phyloP scores from a whole-genome alignment of 2,888 invertebrate genomes.

The Ophion ellenae region DNA sequence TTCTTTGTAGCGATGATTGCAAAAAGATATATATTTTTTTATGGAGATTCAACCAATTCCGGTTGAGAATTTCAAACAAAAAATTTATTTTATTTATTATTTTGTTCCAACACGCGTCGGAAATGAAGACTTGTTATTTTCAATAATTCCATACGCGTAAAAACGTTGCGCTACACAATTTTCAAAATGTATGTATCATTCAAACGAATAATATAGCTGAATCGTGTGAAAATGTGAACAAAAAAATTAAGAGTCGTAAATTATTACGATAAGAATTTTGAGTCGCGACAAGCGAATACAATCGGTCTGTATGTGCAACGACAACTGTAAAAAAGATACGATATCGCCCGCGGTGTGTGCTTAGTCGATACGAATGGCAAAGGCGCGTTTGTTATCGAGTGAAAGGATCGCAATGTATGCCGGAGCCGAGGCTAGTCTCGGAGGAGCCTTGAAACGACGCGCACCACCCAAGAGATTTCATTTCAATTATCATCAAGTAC shows the following conservation, averaged over 20 bases:
- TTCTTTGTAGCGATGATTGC: too few species aligned
- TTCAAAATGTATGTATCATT: too few species aligned
- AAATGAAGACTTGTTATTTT: too few species aligned
- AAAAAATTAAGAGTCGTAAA: not conserved
- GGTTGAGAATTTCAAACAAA: too few species aligned
- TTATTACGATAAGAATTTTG: not conserved
- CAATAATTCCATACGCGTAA: too few species aligned
- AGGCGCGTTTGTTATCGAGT: slow-evolving; percentile 7
- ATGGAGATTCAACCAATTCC: too few species aligned
- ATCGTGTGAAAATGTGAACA: not conserved
- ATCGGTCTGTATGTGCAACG: not conserved
- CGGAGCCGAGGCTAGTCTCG: not conserved
- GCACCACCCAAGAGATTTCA: not conserved
- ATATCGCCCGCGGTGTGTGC: not conserved
- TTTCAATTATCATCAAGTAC: slow-evolving; percentile 42
- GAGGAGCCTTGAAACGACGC: slow-evolving; percentile 33
- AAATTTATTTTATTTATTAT: too few species aligned
- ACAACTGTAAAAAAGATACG: not conserved
- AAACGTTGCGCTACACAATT: too few species aligned
- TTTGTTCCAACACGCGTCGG: too few species aligned
- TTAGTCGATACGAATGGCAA: not conserved
- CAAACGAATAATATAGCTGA: too few species aligned
- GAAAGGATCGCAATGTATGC: slow-evolving; percentile 8
- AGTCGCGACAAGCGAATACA: not conserved
- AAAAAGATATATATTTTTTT: too few species aligned